A percentile compares a stretch with the other conserved stretches of the same genome.
These are phyloP conservation scores for Pseudorhiza aurosa DNA, from an alignment of 30 jellyfish, hydroid and myxozoan species.

Conservation along the genomic window DNA sequence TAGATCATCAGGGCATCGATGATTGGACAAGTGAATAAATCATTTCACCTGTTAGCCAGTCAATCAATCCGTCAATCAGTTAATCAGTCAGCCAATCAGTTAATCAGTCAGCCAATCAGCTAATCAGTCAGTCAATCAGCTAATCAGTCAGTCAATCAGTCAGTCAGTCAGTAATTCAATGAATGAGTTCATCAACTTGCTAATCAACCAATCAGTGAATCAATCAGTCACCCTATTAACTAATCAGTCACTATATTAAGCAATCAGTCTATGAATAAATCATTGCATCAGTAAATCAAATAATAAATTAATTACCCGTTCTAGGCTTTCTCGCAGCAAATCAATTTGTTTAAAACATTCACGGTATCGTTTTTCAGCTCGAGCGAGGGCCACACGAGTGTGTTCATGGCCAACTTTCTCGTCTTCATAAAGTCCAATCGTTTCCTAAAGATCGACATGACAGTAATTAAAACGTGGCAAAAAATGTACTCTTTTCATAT, in stretches of 20 bases:
- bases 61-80: too few relatives aligned
- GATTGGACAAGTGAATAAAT: too few relatives aligned
- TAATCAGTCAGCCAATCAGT: too few relatives aligned
- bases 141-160: too few relatives aligned
- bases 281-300: neutral
- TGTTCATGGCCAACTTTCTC: slow-evolving; percentile 66
- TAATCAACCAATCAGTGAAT: neutral
- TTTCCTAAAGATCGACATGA: slow-evolving; percentile 10
- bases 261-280: too few relatives aligned
- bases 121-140: too few relatives aligned
- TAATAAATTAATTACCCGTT: slow-evolving; percentile 15
- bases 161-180: too few relatives aligned
- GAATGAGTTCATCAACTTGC: too few relatives aligned
- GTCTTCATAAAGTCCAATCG: slow-evolving; percentile 37
- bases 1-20: too few relatives aligned
- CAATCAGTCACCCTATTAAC: neutral
- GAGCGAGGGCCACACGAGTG: slow-evolving; percentile 56
- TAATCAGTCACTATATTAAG: neutral
- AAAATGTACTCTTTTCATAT: too few relatives aligned
- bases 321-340: slow-evolving; percentile 35
- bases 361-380: slow-evolving; percentile 58
- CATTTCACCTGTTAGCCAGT: too few relatives aligned
- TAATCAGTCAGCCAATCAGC: too few relatives aligned
- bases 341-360: slow-evolving; percentile 71
- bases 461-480: neutral